Conservation (phyloP, 2,113 vertebrate species). For the Mesembrinibis cayennensis region DNA sequence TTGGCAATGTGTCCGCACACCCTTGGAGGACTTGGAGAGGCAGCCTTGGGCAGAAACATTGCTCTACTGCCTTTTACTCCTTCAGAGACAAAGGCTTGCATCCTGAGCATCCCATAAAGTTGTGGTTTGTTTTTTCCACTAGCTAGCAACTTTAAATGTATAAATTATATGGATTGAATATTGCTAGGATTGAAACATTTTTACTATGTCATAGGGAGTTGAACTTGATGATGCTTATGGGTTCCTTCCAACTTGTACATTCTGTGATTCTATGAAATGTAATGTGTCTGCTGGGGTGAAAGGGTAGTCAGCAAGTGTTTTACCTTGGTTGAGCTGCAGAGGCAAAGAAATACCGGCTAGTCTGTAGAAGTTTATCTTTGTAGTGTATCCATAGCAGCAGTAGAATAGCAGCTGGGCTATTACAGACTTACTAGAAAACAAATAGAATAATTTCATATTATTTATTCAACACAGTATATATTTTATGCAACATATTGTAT, state of each 20-base stretch:
- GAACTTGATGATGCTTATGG: neutral
- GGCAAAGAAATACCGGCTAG: neutral
- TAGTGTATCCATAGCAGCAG: rapidly evolving
- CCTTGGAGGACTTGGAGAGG: neutral
- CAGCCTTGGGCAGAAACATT: neutral
- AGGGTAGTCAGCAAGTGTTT: neutral
- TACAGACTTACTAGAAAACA: neutral
- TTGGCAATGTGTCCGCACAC: rapidly evolving
- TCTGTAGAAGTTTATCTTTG: neutral
- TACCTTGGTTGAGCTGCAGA: neutral
- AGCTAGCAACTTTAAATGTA: neutral
- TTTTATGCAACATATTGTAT: neutral
- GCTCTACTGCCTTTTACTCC: neutral
- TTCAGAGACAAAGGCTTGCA: neutral
- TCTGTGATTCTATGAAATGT: neutral
- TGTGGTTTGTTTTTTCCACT: neutral
- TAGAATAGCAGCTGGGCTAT: neutral
- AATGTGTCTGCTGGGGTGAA: neutral
- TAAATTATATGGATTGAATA: neutral
- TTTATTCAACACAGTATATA: neutral
- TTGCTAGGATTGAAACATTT: neutral
- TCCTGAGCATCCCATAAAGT: neutral
- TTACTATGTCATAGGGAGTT: neutral
- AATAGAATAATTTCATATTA: neutral
- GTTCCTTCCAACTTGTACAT: neutral